Evolutionary conservation across 2,113 vertebrate species (phyloP).

Genomic region (Nothobranchius kuhntae): DNA sequence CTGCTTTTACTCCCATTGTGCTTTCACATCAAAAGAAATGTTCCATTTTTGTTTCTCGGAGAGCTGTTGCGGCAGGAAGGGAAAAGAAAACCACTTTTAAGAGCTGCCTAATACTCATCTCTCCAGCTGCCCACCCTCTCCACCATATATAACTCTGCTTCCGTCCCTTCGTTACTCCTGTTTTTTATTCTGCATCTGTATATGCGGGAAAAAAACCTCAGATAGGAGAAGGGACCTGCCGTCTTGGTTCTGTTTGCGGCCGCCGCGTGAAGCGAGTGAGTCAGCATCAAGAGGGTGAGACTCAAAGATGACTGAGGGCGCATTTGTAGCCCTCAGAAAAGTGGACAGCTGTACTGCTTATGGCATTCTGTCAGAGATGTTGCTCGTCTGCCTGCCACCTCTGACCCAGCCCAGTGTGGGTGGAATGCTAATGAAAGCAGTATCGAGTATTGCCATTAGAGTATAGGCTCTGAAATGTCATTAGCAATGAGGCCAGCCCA

Average conservation of each 20-base stretch:
- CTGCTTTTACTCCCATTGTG: conserved; percentile 30
- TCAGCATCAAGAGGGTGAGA: conserved; percentile 56
- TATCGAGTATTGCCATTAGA: conserved; percentile 51
- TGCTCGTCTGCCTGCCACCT: conserved; percentile 54
- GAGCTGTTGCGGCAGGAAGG: conserved; percentile 6
- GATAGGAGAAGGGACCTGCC: conserved; percentile 56
- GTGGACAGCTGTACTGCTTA: conserved; percentile 57
- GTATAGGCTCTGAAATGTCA: conserved; percentile 57
- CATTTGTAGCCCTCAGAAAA: conserved; percentile 50
- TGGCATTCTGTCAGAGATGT: conserved; percentile 59
- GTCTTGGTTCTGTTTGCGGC: conserved; percentile 56
- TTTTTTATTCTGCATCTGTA: conserved; percentile 37
- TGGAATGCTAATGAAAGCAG: conserved; percentile 62
- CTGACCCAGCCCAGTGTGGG: conserved; percentile 46
- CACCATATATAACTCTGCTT: conserved; percentile 23
- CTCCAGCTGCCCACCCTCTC: conserved; percentile 22
- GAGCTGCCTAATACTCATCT: conserved; percentile 37
- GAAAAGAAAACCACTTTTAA: conserved; percentile 37
- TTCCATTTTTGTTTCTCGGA: conserved; percentile 42
- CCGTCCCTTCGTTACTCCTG: conserved; percentile 19
- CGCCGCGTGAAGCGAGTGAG: conserved; percentile 54
- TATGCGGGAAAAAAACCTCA: conserved; percentile 65
- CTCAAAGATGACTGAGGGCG: conserved; percentile 38
- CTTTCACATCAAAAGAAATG: conserved; percentile 54
- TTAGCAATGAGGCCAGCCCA: conserved; percentile 53